Percentiles rank a stretch among this genome's conserved stretches.
phyloP scores from a whole-genome alignment of 2,797 vertebrate genomes.

The Neosilurus hyrtlii region DNA sequence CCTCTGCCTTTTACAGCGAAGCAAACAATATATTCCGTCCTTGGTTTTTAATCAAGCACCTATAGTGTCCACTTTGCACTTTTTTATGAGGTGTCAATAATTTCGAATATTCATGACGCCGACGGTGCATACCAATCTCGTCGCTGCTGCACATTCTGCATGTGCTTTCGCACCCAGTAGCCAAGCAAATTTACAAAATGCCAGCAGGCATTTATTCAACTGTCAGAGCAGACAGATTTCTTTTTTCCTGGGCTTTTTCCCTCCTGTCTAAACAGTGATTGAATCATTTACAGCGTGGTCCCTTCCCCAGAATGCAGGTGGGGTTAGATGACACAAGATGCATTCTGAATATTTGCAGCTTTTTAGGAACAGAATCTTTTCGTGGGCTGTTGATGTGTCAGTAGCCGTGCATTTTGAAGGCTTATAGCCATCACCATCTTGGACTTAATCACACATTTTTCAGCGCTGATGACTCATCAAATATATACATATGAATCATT shows the following conservation, averaged over 20 bases:
- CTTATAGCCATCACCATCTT: not conserved
- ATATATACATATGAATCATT: constrained; percentile 33
- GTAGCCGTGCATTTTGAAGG: not conserved
- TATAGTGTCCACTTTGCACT: constrained; percentile 61
- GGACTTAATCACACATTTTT: constrained; percentile 8
- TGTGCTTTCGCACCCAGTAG: constrained; percentile 53
- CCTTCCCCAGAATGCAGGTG: constrained; percentile 4
- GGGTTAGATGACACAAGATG: constrained; percentile 35
- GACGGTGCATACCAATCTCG: constrained; percentile 54
- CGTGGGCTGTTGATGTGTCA: not conserved
- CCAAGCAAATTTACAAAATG: constrained; percentile 56
- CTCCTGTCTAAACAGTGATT: constrained; percentile 45
- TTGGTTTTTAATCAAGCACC: constrained; percentile 60
- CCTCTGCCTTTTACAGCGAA: constrained; percentile 50
- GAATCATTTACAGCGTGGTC: constrained; percentile 46
- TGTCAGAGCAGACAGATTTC: constrained; percentile 58
- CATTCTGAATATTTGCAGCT: constrained; percentile 16
- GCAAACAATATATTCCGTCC: constrained; percentile 55
- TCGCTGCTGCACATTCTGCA: constrained; percentile 40
- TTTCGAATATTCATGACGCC: constrained; percentile 60
- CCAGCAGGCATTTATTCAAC: constrained; percentile 60
- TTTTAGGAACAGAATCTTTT: not conserved
- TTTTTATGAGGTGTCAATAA: constrained; percentile 64
- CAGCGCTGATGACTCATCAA: constrained; percentile 6
- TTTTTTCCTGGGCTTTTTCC: constrained; percentile 47